Percentiles rank a stretch among this genome's conserved stretches.
Evolutionary conservation across 2,888 invertebrate genomes (phyloP).

Genomic region (Metellina segmentata): DNA sequence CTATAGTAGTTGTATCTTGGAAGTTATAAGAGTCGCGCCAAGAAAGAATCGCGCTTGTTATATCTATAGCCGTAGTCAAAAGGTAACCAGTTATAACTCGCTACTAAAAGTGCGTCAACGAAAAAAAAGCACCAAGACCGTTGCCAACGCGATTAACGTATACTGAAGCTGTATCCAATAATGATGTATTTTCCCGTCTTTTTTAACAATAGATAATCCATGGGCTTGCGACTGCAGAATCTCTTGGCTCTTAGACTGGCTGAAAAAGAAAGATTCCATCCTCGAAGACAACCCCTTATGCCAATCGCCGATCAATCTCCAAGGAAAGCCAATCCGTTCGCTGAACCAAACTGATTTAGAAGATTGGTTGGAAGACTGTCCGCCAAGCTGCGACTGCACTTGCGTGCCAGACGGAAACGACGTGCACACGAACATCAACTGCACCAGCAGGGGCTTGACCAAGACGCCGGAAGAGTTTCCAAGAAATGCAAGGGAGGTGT

Average conservation of each 20-base stretch:
- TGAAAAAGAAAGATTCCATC: background rate
- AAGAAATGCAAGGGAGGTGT: background rate
- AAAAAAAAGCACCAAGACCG: no score
- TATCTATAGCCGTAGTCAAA: no score
- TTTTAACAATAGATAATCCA: conserved; percentile 11
- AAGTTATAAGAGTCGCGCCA: no score
- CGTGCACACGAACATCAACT: background rate
- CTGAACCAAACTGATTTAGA: conserved; percentile 17
- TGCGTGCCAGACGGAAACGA: background rate
- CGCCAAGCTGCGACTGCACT: conserved; percentile 3
- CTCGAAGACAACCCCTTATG: conserved; percentile 40
- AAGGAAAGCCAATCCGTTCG: background rate
- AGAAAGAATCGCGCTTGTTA: no score
- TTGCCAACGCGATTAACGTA: no score
- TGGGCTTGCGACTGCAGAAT: conserved; percentile 41
- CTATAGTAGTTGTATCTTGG: no score
- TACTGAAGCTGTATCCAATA: no score
- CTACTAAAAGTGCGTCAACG: no score
- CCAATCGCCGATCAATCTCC: background rate
- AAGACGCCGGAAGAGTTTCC: background rate
- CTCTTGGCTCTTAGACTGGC: conserved; percentile 33
- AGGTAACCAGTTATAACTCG: no score
- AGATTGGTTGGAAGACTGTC: conserved; percentile 16
- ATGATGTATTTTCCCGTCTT: background rate
- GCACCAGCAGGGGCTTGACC: background rate